A percentile compares a stretch with the other conserved stretches of the same genome.
phyloP scores from a whole-genome alignment of 2,113 vertebrate species.

The Cinclus mexicanus region DNA sequence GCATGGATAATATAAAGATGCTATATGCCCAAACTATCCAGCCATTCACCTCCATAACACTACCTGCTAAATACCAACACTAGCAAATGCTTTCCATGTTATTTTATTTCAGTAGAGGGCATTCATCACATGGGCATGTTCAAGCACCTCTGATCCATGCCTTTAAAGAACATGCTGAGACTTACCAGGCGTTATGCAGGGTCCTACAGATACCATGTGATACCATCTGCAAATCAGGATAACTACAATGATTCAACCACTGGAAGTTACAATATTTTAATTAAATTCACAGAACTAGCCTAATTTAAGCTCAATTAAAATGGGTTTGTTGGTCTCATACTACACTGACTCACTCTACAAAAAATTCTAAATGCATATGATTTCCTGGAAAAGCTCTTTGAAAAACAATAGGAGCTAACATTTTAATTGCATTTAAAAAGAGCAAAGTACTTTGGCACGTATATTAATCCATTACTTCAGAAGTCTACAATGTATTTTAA shows the following conservation, averaged over 20 bases:
- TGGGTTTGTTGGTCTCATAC: neutral
- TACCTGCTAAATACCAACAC: neutral
- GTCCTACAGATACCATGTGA: neutral
- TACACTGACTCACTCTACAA: neutral
- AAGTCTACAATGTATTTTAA: slow-evolving; percentile 1
- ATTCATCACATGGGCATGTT: neutral
- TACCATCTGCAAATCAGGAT: neutral
- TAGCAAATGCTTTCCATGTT: neutral
- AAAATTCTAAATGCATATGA: neutral
- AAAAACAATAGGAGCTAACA: slow-evolving; percentile 13
- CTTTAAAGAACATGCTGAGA: neutral
- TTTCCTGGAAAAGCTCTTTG: slow-evolving; percentile 3
- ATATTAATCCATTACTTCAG: slow-evolving; percentile 7
- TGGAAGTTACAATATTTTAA: neutral
- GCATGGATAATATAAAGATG: neutral
- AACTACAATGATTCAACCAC: neutral
- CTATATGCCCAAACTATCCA: neutral
- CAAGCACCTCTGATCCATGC: neutral
- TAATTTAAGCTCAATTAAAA: slow-evolving; percentile 28
- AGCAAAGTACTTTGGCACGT: neutral
- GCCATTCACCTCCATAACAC: neutral
- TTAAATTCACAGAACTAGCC: neutral
- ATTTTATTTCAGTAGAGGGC: neutral
- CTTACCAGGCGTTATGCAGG: neutral
- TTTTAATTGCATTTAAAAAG: slow-evolving; percentile 25